Base-by-base conservation (phyloP, 2,888 invertebrate genomes). In the Encarsia formosa region DNA sequence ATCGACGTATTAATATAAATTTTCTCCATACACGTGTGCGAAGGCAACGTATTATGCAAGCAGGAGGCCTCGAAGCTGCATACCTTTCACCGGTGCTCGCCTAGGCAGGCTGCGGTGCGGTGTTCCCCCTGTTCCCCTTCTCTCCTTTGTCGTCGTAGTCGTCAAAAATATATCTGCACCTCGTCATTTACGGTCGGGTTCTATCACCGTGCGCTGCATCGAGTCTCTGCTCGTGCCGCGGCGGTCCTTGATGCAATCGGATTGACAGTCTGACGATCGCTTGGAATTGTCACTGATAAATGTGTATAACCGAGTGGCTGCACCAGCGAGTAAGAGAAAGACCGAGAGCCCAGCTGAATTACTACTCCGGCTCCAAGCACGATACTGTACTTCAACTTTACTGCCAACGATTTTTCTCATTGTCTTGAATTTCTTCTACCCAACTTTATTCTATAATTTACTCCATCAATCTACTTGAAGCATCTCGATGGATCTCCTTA, bases 271-370 rank as follows among this genome's bases (percentile, higher is more conserved):
- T 41, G 46, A 46, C 37, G 53, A 59, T 54, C 43, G 48, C 52
- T 58, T 35, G 58, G 15, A 58, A 57, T 52, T 61, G 57, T 59
- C 63, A 56, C 51, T 54, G 60, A 59, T 59, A 54, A 61, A 58
- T 61, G 52, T 23, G 37, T 50, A 45, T 18, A 22, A 48, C 19
- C n/a, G n/a, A n/a, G n/a, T n/a, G n/a, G n/a, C n/a, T n/a, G n/a
- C n/a, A n/a, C n/a, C n/a, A n/a, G n/a, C n/a, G n/a, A n/a, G n/a
- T n/a, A n/a, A n/a, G n/a, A n/a, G n/a, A n/a, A n/a, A n/a, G n/a
- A n/a, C n/a, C n/a, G n/a, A n/a, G n/a, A n/a, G n/a, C n/a, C n/a
- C n/a, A n/a, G n/a, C 8, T 13, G 40, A 29, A 29, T 31, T 15
- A 16, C 16, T 34, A 5, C 34, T 38, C 38, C 4, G 22, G 11